phyloP scores from a whole-genome alignment of 2,113 vertebrate genomes.

The rabbit (Oryctolagus cuniculus) region mOryCun1.1 NC_091442.1:97743001-97743500 shows the following conservation, averaged over 20 bases:
- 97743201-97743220: background rate
- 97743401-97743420: background rate
- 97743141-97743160: constrained; percentile 37
- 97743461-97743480: background rate
- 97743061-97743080: constrained; percentile 15
- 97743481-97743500: background rate
- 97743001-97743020: background rate
- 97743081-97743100: constrained; percentile 18
- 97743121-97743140: background rate
- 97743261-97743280: background rate
- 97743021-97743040: background rate
- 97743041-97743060: constrained; percentile 43
- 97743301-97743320: background rate
- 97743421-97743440: background rate
- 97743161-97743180: background rate
- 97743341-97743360: background rate
- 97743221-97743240: background rate
- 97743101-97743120: background rate
- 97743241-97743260: background rate
- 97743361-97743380: background rate
- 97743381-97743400: background rate
- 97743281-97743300: background rate
- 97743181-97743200: background rate
- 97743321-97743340: background rate
- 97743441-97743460: background rate